Percentiles rank a stretch among this genome's conserved stretches.
phyloP scores from a whole-genome alignment of 2,888 invertebrate species.

The Lysandra coridon region DNA sequence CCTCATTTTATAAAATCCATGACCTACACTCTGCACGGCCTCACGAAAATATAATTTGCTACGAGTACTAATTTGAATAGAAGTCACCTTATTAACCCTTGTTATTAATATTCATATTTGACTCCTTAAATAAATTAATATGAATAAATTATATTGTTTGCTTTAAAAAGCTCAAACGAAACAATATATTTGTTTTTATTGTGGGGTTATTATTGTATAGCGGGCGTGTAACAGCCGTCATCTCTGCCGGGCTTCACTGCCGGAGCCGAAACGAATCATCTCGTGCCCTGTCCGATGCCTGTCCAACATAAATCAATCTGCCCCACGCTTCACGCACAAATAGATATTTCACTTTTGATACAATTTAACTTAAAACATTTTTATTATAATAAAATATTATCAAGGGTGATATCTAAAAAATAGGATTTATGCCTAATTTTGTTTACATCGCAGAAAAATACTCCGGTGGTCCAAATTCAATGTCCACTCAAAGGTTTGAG shows the following conservation, averaged over 20 bases:
- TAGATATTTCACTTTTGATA: background rate
- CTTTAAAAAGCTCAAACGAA: background rate
- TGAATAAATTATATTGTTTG: no score
- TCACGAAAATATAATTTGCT: background rate
- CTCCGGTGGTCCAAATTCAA: background rate
- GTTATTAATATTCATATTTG: background rate
- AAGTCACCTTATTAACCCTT: background rate
- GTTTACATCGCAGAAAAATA: background rate
- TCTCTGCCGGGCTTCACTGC: slow-evolving; percentile 35
- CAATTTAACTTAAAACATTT: background rate
- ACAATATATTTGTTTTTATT: slow-evolving; percentile 45
- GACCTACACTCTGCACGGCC: background rate
- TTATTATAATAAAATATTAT: background rate
- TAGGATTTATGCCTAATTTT: background rate
- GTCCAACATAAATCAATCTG: slow-evolving; percentile 16
- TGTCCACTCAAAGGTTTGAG: background rate
- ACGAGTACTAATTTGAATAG: background rate
- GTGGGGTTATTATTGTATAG: slow-evolving; percentile 49
- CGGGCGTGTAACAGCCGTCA: slow-evolving; percentile 43
- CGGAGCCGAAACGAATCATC: slow-evolving; percentile 50
- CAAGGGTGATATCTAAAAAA: background rate
- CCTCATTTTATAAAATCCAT: background rate
- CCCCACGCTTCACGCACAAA: background rate
- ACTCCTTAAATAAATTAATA: background rate
- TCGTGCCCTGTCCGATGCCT: slow-evolving; percentile 39